Base-by-base conservation (phyloP, 92 coral and sea anemone species). In the Phenganax subtilis region DNA sequence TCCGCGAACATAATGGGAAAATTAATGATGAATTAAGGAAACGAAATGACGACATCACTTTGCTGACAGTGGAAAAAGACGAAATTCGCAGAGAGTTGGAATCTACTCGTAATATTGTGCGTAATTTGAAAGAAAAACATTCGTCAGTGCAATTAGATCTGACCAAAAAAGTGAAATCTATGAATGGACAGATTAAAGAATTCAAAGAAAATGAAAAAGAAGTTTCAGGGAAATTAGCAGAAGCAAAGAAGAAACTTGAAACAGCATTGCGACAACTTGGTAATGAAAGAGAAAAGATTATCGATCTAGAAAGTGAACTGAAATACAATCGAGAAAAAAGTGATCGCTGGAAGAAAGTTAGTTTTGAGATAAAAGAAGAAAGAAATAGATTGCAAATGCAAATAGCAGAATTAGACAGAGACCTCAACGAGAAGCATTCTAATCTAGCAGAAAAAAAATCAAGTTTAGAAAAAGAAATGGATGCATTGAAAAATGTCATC, bases 401-500 rank as follows among this genome's bases (percentile, higher is more conserved):
- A 79, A 63, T 79, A 44, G 74, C 67, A 64, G 74, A 79, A 14
- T 27, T 63, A 64, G 83, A 79, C 74, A 79, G 74, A 79, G 30
- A 79, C 55, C 69, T 79, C 9, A 79, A 79, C 54, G 83, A 79
- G 62, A 79, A 79, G 63, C 59, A 54, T 79, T 64, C 30, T 37
- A 52, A 79, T 64, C 53, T 79, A 28, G 55, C 83, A 6, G 83
- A 79, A 79, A 74, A 79, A 65, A 79, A 79, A 52, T 79, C 83
- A 31, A 79, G 60, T 52, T 65, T 79, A 56, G 83, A 79, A 65
- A 62, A 65, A 8, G 62, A 79, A 55, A 54, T 64, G 83, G 83
- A 52, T 51, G 44, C 83, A 0, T 65, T 79, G 15, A 79, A 68
- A 54, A 63, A 61, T 28, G 62, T 79, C 8, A n/a, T 79, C 6